Evolutionary conservation across 2,888 invertebrate genomes (phyloP).

Genomic region (Melanostoma scalare): DNA sequence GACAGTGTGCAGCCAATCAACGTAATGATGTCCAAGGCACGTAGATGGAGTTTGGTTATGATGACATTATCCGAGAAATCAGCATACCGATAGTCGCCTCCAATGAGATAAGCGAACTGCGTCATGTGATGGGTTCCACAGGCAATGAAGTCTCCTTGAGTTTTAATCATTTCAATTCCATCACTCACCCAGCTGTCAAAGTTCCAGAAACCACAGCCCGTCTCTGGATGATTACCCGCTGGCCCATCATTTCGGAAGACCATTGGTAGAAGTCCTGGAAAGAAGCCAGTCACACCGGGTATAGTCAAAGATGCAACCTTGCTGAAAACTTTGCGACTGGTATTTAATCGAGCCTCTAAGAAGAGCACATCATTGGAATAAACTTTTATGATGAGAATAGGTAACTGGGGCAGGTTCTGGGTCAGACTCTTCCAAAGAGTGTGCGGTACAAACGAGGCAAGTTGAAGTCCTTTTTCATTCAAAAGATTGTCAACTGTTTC

Average conservation of each 20-base stretch:
- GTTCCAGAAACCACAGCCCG: constrained; percentile 85
- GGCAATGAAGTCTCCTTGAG: constrained; percentile 78
- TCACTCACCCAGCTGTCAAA: constrained; percentile 84
- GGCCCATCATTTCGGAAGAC: constrained; percentile 31
- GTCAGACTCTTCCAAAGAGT: constrained; percentile 79
- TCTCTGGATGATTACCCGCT: constrained; percentile 67
- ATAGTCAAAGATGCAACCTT: constrained; percentile 85
- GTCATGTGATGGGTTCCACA: constrained; percentile 85
- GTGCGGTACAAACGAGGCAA: constrained; percentile 84
- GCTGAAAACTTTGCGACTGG: constrained; percentile 79
- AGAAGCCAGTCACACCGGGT: constrained; percentile 82
- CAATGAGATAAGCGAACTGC: constrained; percentile 84
- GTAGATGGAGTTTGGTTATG: constrained; percentile 80
- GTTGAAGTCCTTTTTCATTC: constrained; percentile 82
- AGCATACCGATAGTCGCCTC: constrained; percentile 77
- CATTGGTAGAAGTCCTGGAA: constrained; percentile 42
- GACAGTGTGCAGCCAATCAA: constrained; percentile 85
- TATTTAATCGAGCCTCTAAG: constrained; percentile 82
- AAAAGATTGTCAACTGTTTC: constrained; percentile 81
- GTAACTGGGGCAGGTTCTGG: constrained; percentile 61
- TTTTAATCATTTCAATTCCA: constrained; percentile 82
- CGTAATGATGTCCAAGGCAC: constrained; percentile 84
- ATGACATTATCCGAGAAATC: constrained; percentile 77
- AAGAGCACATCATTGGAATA: constrained; percentile 84
- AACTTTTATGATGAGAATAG: constrained; percentile 83